These are phyloP conservation scores for Alces alces DNA, from an alignment of 2,113 vertebrate species.

Conservation along the genomic window DNA sequence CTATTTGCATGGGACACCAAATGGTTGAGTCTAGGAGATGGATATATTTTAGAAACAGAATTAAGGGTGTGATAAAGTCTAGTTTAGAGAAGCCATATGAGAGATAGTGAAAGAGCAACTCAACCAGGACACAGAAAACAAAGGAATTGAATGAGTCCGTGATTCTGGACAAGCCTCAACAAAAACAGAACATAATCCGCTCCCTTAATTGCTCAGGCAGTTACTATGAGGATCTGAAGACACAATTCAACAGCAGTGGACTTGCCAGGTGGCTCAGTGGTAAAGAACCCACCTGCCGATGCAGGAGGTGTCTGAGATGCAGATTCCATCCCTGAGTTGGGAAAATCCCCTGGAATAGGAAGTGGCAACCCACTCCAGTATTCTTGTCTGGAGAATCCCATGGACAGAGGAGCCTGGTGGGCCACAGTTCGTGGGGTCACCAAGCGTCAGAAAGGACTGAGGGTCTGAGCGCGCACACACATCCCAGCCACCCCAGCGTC, in stretches of 20 bases:
- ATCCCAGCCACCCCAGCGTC: not conserved
- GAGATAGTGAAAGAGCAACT: not conserved
- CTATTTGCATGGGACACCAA: not conserved
- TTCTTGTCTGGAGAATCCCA: not conserved
- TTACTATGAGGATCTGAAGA: not conserved
- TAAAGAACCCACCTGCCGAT: not conserved
- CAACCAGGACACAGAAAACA: not conserved
- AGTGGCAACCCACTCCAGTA: not conserved
- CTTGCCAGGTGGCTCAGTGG: not conserved
- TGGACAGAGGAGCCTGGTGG: not conserved
- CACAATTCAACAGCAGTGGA: not conserved
- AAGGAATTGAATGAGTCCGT: not conserved
- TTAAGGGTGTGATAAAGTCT: not conserved
- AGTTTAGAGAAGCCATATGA: not conserved
- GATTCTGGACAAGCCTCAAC: not conserved
- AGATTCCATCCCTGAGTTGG: not conserved
- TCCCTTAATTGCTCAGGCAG: not conserved
- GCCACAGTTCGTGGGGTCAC: not conserved
- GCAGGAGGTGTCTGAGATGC: not conserved
- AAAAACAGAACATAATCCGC: not conserved
- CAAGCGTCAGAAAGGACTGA: not conserved
- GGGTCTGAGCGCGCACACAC: fast-evolving
- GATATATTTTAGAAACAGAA: not conserved
- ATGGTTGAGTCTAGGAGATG: not conserved
- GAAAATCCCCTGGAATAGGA: not conserved